A percentile compares a stretch with the other conserved stretches of the same genome.
These are phyloP conservation scores for Chlorospingus semifuscus DNA, from an alignment of 2,797 vertebrate species.

Conservation along the genomic window DNA sequence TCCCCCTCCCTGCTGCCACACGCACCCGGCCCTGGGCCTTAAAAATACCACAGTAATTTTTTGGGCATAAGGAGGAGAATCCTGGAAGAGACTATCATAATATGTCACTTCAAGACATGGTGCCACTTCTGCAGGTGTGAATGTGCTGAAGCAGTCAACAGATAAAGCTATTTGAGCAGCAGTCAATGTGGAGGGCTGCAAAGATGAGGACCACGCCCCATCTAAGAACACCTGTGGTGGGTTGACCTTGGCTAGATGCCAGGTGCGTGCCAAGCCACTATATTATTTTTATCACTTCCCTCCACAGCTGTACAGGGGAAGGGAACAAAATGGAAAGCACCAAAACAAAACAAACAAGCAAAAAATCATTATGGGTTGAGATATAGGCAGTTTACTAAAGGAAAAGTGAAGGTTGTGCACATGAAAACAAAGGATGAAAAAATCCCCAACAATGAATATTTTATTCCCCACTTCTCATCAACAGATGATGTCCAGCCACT, in stretches of 20 bases:
- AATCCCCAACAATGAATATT: not conserved
- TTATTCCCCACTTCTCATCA: not conserved
- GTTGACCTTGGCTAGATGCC: not conserved
- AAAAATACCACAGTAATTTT: not conserved
- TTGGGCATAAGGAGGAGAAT: not conserved
- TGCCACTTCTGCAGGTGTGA: not conserved
- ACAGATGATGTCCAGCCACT: not conserved
- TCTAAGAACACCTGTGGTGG: not conserved
- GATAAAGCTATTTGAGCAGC: not conserved
- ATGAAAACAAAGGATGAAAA: not conserved
- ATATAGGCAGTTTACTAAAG: not conserved
- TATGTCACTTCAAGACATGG: no score
- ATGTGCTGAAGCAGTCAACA: not conserved
- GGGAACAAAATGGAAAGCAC: not conserved
- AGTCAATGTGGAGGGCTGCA: not conserved
- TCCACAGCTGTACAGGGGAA: not conserved
- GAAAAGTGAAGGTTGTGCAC: not conserved
- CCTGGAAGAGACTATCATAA: not conserved
- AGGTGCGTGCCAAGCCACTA: not conserved
- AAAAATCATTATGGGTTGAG: not conserved
- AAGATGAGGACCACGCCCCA: not conserved
- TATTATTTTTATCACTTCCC: not conserved
- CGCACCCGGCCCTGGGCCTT: rapidly evolving
- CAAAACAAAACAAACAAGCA: not conserved
- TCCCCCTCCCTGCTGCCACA: rapidly evolving